These are phyloP conservation scores for Rhea americana DNA, from an alignment of 2,113 vertebrate species.

Conservation along the genomic window DNA sequence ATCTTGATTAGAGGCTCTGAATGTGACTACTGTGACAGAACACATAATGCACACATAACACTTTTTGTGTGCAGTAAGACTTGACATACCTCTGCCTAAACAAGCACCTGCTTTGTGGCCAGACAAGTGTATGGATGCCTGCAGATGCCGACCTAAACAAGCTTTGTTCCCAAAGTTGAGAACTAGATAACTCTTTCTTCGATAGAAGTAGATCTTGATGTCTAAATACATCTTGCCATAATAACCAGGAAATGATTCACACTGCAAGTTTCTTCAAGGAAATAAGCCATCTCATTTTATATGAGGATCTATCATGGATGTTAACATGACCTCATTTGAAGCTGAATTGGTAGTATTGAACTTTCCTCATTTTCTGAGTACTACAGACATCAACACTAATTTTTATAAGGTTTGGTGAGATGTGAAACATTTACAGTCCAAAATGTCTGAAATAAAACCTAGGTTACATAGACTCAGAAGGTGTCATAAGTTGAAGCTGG, in stretches of 20 bases:
- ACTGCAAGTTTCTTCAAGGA: not conserved
- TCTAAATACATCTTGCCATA: not conserved
- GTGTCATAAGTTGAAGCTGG: not conserved
- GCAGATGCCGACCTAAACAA: not conserved
- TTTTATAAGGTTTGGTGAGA: constrained; percentile 6
- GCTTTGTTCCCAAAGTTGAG: not conserved
- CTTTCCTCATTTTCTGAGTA: constrained; percentile 30
- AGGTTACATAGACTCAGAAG: not conserved
- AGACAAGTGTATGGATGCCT: not conserved
- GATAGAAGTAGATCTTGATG: not conserved
- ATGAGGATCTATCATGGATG: not conserved
- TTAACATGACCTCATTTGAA: not conserved
- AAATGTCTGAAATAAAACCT: constrained; percentile 4
- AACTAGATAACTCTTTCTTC: not conserved
- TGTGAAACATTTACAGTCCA: not conserved
- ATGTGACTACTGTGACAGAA: not conserved
- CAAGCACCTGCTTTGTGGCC: not conserved
- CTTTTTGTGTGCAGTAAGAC: not conserved
- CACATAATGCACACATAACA: not conserved
- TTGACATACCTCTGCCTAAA: not conserved
- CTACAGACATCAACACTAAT: not conserved
- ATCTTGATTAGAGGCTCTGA: not conserved
- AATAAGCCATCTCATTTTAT: not conserved
- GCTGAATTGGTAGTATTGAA: constrained; percentile 20
- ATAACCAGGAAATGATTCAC: not conserved